These are phyloP conservation scores for Cacoxenus indagator DNA, from an alignment of 2,888 invertebrate genomes.

Conservation along the genomic window DNA sequence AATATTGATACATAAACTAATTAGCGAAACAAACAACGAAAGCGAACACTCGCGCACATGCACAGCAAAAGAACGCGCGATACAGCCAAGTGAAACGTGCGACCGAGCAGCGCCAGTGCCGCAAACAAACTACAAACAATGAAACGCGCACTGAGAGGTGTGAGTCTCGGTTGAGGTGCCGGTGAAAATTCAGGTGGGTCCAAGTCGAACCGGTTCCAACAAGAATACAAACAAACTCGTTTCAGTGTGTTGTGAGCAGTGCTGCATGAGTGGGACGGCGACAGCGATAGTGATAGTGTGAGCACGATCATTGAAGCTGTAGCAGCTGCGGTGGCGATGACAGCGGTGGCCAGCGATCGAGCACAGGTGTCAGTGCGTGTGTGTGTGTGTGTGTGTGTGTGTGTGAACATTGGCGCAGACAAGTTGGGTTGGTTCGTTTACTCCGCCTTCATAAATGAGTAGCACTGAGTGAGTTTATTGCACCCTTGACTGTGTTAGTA, in stretches of 20 bases:
- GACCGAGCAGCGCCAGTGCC: conserved; percentile 60
- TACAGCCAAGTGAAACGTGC: conserved; percentile 31
- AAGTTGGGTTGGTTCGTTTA: not conserved
- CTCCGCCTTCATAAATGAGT: not conserved
- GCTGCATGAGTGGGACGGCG: conserved; percentile 32
- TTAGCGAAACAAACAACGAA: not conserved
- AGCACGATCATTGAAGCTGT: conserved; percentile 50
- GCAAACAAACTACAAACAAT: conserved; percentile 56
- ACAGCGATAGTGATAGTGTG: conserved; percentile 43
- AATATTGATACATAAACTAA: not conserved
- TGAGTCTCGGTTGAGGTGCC: conserved; percentile 31
- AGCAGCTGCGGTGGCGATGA: conserved; percentile 13
- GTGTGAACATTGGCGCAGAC: not conserved
- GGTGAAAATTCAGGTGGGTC: conserved; percentile 55
- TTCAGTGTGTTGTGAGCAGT: not conserved
- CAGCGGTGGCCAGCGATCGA: conserved; percentile 37
- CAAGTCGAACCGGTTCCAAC: conserved; percentile 47
- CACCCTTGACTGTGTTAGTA: not conserved
- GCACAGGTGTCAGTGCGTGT: not conserved
- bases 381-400: conserved; percentile 13
- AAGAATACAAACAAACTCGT: not conserved
- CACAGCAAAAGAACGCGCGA: conserved; percentile 8
- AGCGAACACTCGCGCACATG: conserved; percentile 18
- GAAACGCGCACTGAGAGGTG: conserved; percentile 33
- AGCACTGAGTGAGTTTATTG: not conserved